phyloP scores from a whole-genome alignment of 2,888 invertebrate species.

The Amphipyra tragopoginis region DNA sequence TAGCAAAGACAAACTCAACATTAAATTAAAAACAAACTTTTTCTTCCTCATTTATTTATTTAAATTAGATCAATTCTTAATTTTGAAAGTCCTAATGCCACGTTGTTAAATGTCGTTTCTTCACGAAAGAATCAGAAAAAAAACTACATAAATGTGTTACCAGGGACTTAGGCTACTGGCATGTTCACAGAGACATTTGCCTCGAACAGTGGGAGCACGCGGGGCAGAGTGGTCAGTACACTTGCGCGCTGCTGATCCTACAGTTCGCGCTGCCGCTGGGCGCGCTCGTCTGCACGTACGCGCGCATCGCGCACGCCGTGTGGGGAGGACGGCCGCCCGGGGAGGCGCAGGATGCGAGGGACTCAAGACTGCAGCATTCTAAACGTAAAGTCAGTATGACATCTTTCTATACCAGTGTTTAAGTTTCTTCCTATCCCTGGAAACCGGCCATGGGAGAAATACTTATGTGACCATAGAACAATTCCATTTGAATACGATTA shows the following conservation, averaged over 20 bases:
- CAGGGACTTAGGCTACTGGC: neutral
- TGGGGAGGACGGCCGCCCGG: slow-evolving; percentile 96
- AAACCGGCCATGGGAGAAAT: too few species aligned
- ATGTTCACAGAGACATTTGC: slow-evolving; percentile 91
- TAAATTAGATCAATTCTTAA: too few species aligned
- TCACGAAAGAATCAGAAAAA: too few species aligned
- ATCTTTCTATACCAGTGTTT: neutral
- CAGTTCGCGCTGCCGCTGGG: slow-evolving; percentile 96
- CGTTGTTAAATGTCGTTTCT: too few species aligned
- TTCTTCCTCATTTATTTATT: too few species aligned
- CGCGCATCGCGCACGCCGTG: slow-evolving; percentile 95
- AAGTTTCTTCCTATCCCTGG: neutral
- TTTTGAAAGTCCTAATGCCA: too few species aligned
- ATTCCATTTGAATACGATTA: too few species aligned
- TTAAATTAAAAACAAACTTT: too few species aligned
- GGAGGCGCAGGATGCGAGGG: slow-evolving; percentile 95
- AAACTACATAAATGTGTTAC: neutral
- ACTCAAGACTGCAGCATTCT: slow-evolving; percentile 95
- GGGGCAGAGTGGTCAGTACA: slow-evolving; percentile 93
- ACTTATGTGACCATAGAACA: too few species aligned
- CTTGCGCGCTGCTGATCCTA: slow-evolving; percentile 93
- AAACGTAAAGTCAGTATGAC: slow-evolving; percentile 94
- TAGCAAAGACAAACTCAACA: too few species aligned
- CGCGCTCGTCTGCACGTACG: slow-evolving; percentile 95
- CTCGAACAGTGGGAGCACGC: slow-evolving; percentile 92